Percentiles rank a stretch among this genome's conserved stretches.
These are phyloP conservation scores for Morone chrysops DNA, from an alignment of 2,113 vertebrate species.

Conservation along the genomic window DNA sequence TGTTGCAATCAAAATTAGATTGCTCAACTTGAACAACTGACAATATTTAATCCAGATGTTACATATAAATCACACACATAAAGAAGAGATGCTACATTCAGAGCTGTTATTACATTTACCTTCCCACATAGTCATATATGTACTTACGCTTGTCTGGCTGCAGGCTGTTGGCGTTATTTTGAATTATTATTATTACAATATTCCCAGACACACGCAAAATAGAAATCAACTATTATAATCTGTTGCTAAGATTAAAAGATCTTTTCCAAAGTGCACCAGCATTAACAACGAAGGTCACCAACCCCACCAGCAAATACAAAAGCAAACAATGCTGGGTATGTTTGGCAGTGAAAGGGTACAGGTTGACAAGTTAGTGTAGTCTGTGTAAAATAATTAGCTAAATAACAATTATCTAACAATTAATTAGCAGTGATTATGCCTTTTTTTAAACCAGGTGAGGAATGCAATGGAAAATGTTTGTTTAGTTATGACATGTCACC, in stretches of 20 bases:
- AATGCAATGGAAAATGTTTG: constrained; percentile 18
- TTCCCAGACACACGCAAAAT: constrained; percentile 6
- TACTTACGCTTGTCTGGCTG: constrained; percentile 9
- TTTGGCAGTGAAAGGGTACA: constrained; percentile 12
- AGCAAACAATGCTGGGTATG: constrained; percentile 12
- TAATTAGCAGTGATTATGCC: background rate
- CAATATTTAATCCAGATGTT: constrained; percentile 19
- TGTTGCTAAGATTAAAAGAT: background rate
- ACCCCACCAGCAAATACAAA: background rate
- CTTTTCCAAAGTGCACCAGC: constrained; percentile 3
- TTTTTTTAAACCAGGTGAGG: background rate
- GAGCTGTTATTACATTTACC: background rate
- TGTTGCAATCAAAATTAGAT: constrained; percentile 33
- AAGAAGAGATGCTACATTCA: background rate
- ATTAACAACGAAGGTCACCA: constrained; percentile 12
- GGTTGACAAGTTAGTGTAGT: constrained; percentile 24
- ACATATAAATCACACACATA: constrained; percentile 2
- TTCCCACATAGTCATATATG: background rate
- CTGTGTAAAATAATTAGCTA: constrained; percentile 20
- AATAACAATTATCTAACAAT: constrained; percentile 25
- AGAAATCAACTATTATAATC: background rate
- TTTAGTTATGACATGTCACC: constrained; percentile 16
- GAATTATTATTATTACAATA: background rate
- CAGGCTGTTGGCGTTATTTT: constrained; percentile 14
- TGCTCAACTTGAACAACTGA: background rate